Base-by-base conservation (phyloP, 2,888 invertebrate genomes). In the Notocelia uddmanniana region DNA sequence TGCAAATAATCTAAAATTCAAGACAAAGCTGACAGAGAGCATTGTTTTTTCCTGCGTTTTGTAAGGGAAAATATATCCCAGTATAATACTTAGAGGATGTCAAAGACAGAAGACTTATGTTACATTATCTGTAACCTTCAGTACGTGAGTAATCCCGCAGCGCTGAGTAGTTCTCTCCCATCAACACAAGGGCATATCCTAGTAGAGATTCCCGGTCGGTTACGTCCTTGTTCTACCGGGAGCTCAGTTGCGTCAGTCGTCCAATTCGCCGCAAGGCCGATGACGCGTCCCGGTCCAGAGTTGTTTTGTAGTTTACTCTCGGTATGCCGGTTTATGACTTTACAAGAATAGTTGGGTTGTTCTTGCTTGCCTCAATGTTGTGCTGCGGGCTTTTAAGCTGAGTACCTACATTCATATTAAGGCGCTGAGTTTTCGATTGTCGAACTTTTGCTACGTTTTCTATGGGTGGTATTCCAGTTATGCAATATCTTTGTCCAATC, bases 251-350 rank as follows among this genome's bases (percentile, higher is more conserved):
- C 82, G 81, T 82, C 83, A 80, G 75, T 71, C 76, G 75, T 79
- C 80, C 81, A 83, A 85, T 74, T 78, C 79, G 69, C 74, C 58
- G 76, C 88, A 88, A 87, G 88, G 87, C 83, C 84, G 77, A 66
- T 77, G 76, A 78, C 75, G 78, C 75, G 73, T 69, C 63, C 71
- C 71, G 66, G 37, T 66, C 54, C 71, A 45, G 70, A 59, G 59
- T 64, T 34, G 19, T 41, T 15, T 55, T 57, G 45, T 67, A 67
- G 55, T 62, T 69, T 57, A 31, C 21, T 19, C 23, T 23, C 59
- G 66, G 71, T 59, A 66, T 60, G 59, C 66, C 52, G 73, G 75
- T 78, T 79, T 74, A 76, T 76, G 73, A 75, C 74, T 77, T 78
- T 60, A 59, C 71, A 66, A 63, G 71, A 66, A 66, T 66, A 71